A percentile compares a stretch with the other conserved stretches of the same genome.
phyloP scores from a whole-genome alignment of 2,113 vertebrate genomes.

The Hyaena hyaena region DNA sequence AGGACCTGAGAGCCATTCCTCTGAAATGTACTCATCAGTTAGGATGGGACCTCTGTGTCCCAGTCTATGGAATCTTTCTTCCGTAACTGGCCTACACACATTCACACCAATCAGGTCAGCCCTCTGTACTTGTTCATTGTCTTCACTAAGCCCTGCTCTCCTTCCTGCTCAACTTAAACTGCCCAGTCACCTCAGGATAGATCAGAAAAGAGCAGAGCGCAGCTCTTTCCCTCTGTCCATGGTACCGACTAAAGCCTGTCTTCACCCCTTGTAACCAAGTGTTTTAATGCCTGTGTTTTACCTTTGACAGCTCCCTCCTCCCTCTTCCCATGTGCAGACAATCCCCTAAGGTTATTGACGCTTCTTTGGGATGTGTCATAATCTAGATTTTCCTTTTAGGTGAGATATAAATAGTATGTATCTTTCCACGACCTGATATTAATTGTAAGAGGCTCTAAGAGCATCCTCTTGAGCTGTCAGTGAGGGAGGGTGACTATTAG shows the following conservation, averaged over 20 bases:
- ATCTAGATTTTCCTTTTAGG: background rate
- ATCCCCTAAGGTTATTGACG: background rate
- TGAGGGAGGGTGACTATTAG: background rate
- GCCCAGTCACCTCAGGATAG: background rate
- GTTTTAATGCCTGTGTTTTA: background rate
- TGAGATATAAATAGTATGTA: background rate
- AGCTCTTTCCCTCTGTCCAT: fast-evolving
- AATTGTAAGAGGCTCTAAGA: background rate
- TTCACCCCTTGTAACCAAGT: background rate
- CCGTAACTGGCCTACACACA: background rate
- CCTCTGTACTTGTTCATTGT: no score
- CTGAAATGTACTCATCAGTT: background rate
- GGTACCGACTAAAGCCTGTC: background rate
- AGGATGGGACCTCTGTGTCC: background rate
- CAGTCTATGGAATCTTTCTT: background rate
- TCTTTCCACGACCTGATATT: background rate
- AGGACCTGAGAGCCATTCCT: background rate
- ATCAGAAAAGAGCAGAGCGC: background rate
- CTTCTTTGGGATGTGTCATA: background rate
- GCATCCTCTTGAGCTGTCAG: background rate
- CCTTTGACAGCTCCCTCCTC: no score
- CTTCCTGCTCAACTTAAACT: background rate
- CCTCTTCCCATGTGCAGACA: background rate
- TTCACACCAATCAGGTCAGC: background rate
- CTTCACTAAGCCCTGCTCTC: background rate